phyloP scores from a whole-genome alignment of 2,888 invertebrate species.

The Phragmatobia fuliginosa region DNA sequence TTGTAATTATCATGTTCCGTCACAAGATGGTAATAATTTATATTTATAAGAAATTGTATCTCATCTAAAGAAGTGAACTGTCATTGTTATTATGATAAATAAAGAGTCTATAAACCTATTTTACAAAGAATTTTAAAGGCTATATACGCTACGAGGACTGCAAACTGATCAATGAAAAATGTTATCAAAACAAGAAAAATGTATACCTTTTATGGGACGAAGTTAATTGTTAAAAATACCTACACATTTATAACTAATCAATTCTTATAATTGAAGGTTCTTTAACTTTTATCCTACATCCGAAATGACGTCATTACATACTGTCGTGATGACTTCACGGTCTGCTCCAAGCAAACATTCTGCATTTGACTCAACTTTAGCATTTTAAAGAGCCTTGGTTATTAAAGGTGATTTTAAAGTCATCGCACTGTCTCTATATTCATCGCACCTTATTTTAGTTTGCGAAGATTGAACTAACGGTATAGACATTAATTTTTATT shows the following conservation, averaged over 20 bases:
- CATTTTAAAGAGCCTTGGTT: conserved; percentile 61
- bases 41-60: no score
- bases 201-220: no score
- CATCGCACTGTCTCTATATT: conserved; percentile 42
- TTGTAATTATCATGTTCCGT: no score
- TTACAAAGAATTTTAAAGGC: no score
- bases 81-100: no score
- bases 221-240: neutral
- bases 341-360: conserved; percentile 46
- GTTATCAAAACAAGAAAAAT: no score
- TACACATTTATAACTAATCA: neutral
- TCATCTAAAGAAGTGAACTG: no score
- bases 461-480: neutral
- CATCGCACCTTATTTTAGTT: conserved; percentile 2
- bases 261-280: neutral
- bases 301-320: conserved; percentile 19
- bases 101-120: no score
- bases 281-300: conserved; percentile 8
- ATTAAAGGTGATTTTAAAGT: conserved; percentile 51
- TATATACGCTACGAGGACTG: no score
- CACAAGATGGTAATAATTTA: no score
- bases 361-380: conserved; percentile 58
- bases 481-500: neutral
- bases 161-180: no score
- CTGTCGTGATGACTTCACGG: conserved; percentile 64